Percentiles rank a stretch among this genome's conserved stretches.
Evolutionary conservation across 2,797 vertebrate species (phyloP).

Genomic region (Dipus sagitta): DNA sequence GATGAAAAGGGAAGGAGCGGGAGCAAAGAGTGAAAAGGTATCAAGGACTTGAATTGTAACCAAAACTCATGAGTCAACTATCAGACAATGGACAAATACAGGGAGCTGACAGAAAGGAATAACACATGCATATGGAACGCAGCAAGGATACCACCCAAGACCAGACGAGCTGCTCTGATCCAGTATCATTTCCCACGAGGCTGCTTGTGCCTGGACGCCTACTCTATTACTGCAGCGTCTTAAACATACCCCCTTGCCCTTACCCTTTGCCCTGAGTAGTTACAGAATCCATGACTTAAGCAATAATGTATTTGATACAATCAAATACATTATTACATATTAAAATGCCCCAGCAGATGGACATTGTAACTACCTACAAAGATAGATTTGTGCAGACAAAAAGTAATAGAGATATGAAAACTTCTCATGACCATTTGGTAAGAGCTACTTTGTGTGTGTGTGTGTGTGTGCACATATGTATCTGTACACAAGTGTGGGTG

Average conservation of each 20-base stretch:
- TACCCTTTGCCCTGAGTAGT: neutral
- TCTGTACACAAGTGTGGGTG: too few relatives aligned
- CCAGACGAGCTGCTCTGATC: neutral
- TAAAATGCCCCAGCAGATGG: neutral
- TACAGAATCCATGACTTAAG: slow-evolving; percentile 38
- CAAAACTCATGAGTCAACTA: neutral
- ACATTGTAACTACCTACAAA: neutral
- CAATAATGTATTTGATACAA: slow-evolving; percentile 27
- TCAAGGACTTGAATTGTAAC: neutral
- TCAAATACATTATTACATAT: too few relatives aligned
- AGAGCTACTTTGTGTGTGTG: neutral
- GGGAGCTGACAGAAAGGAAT: neutral
- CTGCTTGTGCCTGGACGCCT: neutral
- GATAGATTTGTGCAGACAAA: neutral
- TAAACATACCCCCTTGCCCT: neutral
- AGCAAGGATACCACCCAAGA: neutral
- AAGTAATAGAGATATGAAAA: neutral
- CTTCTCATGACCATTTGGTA: slow-evolving; percentile 1
- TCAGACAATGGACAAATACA: slow-evolving; percentile 38
- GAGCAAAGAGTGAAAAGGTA: neutral
- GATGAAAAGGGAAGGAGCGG: slow-evolving; percentile 25
- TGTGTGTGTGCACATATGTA: too few relatives aligned
- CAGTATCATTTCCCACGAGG: slow-evolving; percentile 5
- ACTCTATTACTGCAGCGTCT: neutral
- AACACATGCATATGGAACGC: neutral